These are phyloP conservation scores for Agonum fuliginosum DNA, from an alignment of 2,888 invertebrate genomes.

Conservation along the genomic window DNA sequence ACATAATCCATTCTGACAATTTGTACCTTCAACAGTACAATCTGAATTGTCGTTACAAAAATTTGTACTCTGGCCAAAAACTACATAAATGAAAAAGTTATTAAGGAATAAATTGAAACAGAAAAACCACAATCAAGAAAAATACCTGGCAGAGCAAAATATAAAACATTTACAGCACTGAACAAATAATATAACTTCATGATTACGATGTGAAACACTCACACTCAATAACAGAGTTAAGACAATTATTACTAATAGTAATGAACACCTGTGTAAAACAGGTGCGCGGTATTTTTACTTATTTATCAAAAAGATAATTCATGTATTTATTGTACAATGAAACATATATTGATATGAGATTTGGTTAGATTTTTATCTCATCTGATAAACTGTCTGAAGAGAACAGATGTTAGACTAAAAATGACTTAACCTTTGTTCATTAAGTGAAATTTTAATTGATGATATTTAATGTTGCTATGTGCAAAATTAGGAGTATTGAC, in stretches of 20 bases:
- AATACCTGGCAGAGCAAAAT: not conserved
- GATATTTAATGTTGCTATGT: not conserved
- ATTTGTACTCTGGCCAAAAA: not conserved
- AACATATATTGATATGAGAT: not conserved
- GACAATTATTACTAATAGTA: not conserved
- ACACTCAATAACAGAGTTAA: not conserved
- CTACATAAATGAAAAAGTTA: constrained; percentile 3
- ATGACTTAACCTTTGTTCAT: not conserved
- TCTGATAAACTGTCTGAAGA: not conserved
- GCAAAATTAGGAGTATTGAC: too few species aligned
- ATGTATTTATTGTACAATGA: not conserved
- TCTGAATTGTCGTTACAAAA: not conserved
- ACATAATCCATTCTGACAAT: constrained; percentile 5
- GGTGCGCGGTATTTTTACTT: not conserved
- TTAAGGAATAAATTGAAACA: not conserved
- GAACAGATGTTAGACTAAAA: constrained; percentile 24
- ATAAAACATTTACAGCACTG: not conserved
- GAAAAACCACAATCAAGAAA: not conserved
- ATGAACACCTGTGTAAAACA: not conserved
- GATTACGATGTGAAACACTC: not conserved
- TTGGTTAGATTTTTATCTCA: not conserved
- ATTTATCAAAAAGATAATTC: not conserved
- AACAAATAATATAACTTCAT: not conserved
- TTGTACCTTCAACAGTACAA: not conserved
- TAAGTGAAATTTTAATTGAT: not conserved